These are phyloP conservation scores for Coracias cyanogaster DNA, from an alignment of 2,797 vertebrate species.

Conservation along the genomic window DNA sequence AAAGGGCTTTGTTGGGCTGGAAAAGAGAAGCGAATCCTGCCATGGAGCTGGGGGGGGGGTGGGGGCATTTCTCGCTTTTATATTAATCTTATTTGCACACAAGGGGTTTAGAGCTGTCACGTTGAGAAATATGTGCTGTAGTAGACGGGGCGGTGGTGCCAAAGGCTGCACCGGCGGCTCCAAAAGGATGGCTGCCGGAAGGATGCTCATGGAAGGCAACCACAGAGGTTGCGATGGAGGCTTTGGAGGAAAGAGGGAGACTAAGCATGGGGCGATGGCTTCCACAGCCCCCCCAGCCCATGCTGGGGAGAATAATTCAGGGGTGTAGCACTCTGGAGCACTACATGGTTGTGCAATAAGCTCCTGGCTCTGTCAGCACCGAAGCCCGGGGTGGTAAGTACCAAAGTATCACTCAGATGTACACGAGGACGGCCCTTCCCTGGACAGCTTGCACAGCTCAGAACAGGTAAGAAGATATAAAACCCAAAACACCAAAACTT, in stretches of 20 bases:
- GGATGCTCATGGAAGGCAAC: neutral
- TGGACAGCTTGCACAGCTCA: neutral
- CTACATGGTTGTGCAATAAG: fast-evolving
- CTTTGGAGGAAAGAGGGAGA: neutral
- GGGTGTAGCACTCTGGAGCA: neutral
- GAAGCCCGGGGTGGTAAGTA: neutral
- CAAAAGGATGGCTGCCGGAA: neutral
- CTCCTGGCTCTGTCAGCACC: neutral
- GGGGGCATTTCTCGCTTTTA: neutral
- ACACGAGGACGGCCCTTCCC: neutral
- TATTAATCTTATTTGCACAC: conserved; percentile 26
- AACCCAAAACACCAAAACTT: neutral
- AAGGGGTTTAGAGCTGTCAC: conserved; percentile 28
- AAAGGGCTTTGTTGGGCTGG: neutral
- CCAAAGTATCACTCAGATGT: too few relatives aligned
- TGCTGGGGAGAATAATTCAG: fast-evolving
- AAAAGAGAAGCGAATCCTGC: neutral
- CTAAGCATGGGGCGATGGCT: neutral
- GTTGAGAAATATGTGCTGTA: neutral
- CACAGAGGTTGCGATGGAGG: neutral
- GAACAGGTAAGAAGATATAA: neutral
- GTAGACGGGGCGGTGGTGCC: neutral
- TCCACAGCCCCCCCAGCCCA: neutral
- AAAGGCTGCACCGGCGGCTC: neutral
- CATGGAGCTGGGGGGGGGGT: neutral